Evolutionary conservation across 2,113 vertebrate genomes (phyloP), one percentile per base, ranked within the genome.

Genomic region (Engraulis encrasicolus): DNA sequence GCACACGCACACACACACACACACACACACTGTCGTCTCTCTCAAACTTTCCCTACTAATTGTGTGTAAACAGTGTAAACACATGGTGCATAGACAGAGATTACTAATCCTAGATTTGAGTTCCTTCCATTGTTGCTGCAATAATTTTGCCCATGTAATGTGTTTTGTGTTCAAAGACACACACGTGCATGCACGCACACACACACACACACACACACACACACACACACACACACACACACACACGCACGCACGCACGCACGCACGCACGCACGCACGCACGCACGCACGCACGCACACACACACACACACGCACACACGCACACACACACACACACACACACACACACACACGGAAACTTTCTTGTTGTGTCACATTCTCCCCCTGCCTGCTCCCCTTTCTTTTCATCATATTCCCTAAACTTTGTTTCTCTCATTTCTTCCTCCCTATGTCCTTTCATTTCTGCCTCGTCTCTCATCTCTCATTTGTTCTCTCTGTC

Each of bases 381-480:
- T 7, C 15, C 58, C 31, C 23, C 14, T 11, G 27, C 36, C 7
- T 2, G 15, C 23, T 50, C 50, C 19, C 34, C 79, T 34, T 49
- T 80, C 38, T 6, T 23, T 50, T 49, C 45, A 19, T 79, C 20
- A 49, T n/a, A 7, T 17, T 50, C 79, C 14, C n/a, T 31, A 27
- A 11, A 9, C 7, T 80, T 40, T 50, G 36, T 19, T 40, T 79
- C 78, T 6, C 7, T 80, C 27, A 34, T 7, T 54, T 31, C 40
- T 50, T 27, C 6, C 27, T 40, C 77, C 19, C 50, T 37, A 20
- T 50, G 45, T 50, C n/a, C 23, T 19, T 19, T 27, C 31, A 38
- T 0, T n/a, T 79, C 40, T 23, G 40, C 11, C 12, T 87, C 86
- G n/a, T 6, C 83, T 85, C 66, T 31, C 23, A 9, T 66, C 12